Percentiles rank a stretch among this genome's conserved stretches.
phyloP scores from a whole-genome alignment of 1,140 invertebrate genomes.

The Nomia melanderi region DNA sequence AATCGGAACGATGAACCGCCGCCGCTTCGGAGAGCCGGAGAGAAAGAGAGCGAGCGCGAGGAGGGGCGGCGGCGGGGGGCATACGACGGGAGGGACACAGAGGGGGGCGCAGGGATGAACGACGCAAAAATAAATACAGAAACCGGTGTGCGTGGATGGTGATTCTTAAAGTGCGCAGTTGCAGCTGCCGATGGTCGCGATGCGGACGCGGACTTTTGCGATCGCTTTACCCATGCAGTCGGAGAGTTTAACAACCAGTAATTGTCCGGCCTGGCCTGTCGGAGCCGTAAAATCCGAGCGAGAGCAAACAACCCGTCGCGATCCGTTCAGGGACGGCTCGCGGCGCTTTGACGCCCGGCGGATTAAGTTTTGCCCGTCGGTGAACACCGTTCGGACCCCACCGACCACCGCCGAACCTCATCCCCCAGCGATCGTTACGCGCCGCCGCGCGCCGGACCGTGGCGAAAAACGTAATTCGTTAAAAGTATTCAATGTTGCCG shows the following conservation, averaged over 20 bases:
- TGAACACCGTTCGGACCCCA: too few relatives aligned
- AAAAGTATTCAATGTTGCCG: not conserved
- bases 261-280: constrained; percentile 70
- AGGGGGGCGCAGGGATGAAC: too few relatives aligned
- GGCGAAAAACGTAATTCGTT: not conserved
- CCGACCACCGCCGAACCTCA: not conserved
- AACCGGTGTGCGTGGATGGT: constrained; percentile 43
- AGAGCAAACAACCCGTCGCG: constrained; percentile 72
- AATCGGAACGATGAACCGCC: constrained; percentile 29
- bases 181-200: constrained; percentile 52
- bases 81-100: too few relatives aligned
- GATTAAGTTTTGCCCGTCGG: not conserved
- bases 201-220: constrained; percentile 49
- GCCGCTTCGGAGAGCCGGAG: too few relatives aligned
- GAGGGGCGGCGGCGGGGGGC: not conserved
- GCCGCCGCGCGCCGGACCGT: not conserved
- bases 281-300: constrained; percentile 72
- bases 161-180: constrained; percentile 42
- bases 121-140: constrained; percentile 43
- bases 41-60: not conserved
- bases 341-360: constrained; percentile 53
- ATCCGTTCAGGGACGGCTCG: constrained; percentile 53
- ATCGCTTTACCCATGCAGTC: constrained; percentile 58
- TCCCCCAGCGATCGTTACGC: not conserved
- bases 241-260: constrained; percentile 75